Percentiles rank a stretch among this genome's conserved stretches.
These are phyloP conservation scores for Neomorphus geoffroyi DNA, from an alignment of 2,797 vertebrate species.

Conservation along the genomic window DNA sequence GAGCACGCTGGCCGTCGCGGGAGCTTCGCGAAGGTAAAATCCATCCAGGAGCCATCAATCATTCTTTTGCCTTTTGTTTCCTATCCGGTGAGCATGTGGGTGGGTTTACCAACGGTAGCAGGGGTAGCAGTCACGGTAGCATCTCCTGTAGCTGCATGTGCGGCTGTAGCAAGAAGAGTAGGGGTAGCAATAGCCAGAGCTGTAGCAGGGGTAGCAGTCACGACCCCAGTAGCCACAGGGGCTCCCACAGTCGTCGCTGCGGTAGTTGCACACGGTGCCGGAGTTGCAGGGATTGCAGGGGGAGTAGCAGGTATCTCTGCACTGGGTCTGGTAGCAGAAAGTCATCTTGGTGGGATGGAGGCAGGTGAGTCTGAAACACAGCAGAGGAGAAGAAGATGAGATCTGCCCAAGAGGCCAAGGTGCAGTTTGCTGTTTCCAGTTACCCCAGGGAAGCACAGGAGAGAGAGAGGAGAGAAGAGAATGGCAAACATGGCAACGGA, in stretches of 20 bases:
- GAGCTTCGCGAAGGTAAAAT: background rate
- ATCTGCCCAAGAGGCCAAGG: no score
- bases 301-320: background rate
- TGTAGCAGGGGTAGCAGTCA: background rate
- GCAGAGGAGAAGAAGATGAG: no score
- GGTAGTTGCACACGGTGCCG: background rate
- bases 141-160: background rate
- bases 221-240: background rate
- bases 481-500: rapidly evolving
- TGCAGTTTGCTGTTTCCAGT: background rate
- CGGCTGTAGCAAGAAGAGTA: background rate
- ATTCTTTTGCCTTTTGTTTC: rapidly evolving
- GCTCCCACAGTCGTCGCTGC: background rate
- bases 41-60: background rate
- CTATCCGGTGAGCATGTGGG: rapidly evolving
- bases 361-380: background rate
- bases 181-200: background rate
- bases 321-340: background rate
- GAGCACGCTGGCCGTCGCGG: rapidly evolving
- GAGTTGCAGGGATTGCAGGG: background rate
- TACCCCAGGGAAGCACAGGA: rapidly evolving
- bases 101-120: background rate
- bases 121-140: constrained; percentile 29
- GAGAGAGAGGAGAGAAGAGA: background rate
- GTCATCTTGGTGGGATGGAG: background rate